Evolutionary conservation across 2,113 vertebrate genomes (phyloP), one percentile per base, ranked within the genome.

Genomic region (Phyllostomus hastatus): DNA sequence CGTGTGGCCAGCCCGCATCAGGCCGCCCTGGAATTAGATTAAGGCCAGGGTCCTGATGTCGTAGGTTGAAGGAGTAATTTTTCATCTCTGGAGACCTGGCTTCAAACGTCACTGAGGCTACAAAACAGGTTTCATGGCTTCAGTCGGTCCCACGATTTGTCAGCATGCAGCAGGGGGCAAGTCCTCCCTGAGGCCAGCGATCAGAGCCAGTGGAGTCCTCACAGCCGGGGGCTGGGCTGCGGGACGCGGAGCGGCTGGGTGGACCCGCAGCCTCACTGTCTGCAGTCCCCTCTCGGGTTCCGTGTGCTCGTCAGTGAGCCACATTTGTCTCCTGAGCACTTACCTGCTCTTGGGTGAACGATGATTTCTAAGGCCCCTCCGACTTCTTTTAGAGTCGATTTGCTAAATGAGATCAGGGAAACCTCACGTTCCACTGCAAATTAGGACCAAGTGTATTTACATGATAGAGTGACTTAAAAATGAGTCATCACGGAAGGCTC

Each of bases 31-130:
- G 76, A 86, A 92, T 95, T 52, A 67, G 50, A 90, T 84, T 48
- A 87, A 24, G 69, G 52, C 75, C 64, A 41, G 33, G 26, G 43
- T 69, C 84, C 85, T 35, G 19, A 16, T 31, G 67, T 16, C 24
- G 17, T 70, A 38, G 31, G 70, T 78, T 85, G 59, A 57, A 92
- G 43, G 64, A 66, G 43, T 82, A 11, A 92, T 90, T 78, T 92
- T 88, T 95, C 92, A 67, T 90, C 84, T 84, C 83, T 84, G 33
- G 80, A 94, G 92, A 93, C 76, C 50, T 24, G 19, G n/a, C 79
- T 95, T 86, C 82, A 78, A 96, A 70, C 72, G 52, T 81, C 41
- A 41, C 59, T 76, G 83, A 73, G 41, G 28, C 81, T 96, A 81
- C 81, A 28, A 73, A 83, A 84, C 3, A 67, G 20, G 16, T 67